Conservation (phyloP, 2,797 vertebrate species). For the Fistularia commersonii region DNA sequence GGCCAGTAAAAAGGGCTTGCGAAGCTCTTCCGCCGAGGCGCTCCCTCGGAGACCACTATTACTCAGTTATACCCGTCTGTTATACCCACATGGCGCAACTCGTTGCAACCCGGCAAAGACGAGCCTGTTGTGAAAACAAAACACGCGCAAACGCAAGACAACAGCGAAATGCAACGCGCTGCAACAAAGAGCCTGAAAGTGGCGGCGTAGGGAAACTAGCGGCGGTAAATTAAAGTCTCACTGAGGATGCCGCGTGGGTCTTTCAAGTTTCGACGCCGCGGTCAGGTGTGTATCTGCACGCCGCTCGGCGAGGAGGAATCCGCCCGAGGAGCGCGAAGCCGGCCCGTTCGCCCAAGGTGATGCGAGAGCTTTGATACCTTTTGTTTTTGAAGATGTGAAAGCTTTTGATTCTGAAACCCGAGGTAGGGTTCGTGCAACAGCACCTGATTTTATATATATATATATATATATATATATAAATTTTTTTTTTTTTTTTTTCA, state of each 20-base stretch:
- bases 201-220: conserved; percentile 11
- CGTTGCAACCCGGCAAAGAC: not conserved
- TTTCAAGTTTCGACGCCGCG: conserved; percentile 35
- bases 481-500: too few species aligned
- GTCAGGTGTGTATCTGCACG: conserved; percentile 11
- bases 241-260: conserved; percentile 26
- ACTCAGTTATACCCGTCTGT: too few species aligned
- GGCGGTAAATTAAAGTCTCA: conserved; percentile 20
- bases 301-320: conserved; percentile 35
- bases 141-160: conserved; percentile 10
- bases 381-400: conserved; percentile 62
- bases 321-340: conserved; percentile 19
- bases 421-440: conserved; percentile 48
- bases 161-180: conserved; percentile 14
- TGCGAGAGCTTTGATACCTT: conserved; percentile 53
- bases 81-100: conserved; percentile 3
- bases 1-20: too few species aligned
- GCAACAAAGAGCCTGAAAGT: conserved; percentile 27
- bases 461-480: conserved; percentile 18
- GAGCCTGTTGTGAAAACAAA: conserved; percentile 1
- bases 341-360: conserved; percentile 44
- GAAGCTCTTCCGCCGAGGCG: too few species aligned
- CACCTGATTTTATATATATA: conserved; percentile 36
- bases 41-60: too few species aligned
- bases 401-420: conserved; percentile 65